Evolutionary conservation across 1,140 invertebrate genomes (phyloP).

Genomic region (Drosophila grimshawi): DNA sequence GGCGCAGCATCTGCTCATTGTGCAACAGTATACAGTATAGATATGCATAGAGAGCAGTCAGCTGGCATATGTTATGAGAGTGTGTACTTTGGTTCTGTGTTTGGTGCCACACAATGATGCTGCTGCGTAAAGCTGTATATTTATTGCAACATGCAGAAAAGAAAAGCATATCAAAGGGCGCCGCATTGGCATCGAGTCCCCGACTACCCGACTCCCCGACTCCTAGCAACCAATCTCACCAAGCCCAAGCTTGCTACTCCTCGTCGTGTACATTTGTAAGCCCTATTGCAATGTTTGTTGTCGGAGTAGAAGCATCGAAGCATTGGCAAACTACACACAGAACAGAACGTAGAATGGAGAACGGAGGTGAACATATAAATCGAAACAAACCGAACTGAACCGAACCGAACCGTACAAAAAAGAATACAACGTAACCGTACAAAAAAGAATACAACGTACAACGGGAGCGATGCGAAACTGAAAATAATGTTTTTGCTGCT

Average conservation of each 20-base stretch:
- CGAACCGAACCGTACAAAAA: conserved; percentile 20
- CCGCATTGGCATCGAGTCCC: conserved; percentile 28
- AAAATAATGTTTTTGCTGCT: conserved; percentile 82
- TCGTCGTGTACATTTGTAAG: conserved; percentile 38
- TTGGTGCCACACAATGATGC: not conserved
- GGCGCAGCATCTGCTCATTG: conserved; percentile 19
- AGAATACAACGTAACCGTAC: conserved; percentile 11
- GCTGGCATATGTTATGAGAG: conserved; percentile 46
- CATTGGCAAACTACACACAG: conserved; percentile 32
- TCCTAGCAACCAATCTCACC: conserved; percentile 11
- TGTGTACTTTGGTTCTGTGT: conserved; percentile 7
- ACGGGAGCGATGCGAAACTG: conserved; percentile 58
- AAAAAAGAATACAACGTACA: conserved; percentile 10
- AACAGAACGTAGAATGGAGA: conserved; percentile 26
- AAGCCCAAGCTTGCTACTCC: not conserved
- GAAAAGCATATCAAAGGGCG: conserved; percentile 74
- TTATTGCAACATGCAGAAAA: conserved; percentile 80
- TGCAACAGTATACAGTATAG: not conserved
- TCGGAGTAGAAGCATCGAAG: conserved; percentile 5
- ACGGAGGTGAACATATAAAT: conserved; percentile 6
- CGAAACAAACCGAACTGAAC: conserved; percentile 33
- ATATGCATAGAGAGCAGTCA: conserved; percentile 12
- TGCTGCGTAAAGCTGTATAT: conserved; percentile 77
- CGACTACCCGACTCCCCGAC: conserved; percentile 2
- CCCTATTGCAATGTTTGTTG: conserved; percentile 47